Percentiles rank a stretch among this genome's conserved stretches.
These are phyloP conservation scores for Potorous gilbertii DNA, from an alignment of 2,797 vertebrate species.

Conservation along the genomic window DNA sequence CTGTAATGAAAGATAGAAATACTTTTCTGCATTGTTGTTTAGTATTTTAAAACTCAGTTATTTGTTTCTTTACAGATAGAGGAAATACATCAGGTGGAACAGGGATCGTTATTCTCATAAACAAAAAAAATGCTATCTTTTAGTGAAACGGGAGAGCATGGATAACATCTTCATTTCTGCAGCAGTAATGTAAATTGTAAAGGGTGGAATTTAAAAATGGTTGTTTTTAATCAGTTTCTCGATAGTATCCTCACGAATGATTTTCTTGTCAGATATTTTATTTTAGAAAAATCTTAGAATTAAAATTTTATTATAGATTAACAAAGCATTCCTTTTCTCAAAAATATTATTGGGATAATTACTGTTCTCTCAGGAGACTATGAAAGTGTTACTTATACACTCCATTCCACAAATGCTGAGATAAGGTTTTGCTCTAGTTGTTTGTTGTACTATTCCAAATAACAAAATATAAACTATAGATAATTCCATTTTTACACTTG, in stretches of 20 bases:
- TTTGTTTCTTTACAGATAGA: neutral
- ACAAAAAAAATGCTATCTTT: neutral
- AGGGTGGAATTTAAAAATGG: neutral
- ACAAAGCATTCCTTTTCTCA: neutral
- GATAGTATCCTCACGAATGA: neutral
- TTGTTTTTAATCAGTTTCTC: neutral
- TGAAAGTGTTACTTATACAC: neutral
- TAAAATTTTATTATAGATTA: neutral
- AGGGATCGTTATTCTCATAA: neutral
- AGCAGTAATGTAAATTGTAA: constrained; percentile 34
- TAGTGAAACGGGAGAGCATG: neutral
- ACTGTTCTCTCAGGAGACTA: neutral
- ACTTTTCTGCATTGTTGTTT: constrained; percentile 10
- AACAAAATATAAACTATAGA: neutral
- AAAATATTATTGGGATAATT: neutral
- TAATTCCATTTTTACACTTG: neutral
- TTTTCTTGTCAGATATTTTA: constrained; percentile 9
- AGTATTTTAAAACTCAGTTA: neutral
- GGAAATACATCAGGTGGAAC: neutral
- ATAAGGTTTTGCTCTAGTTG: neutral
- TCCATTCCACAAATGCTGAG: neutral
- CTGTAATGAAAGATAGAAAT: constrained; percentile 2
- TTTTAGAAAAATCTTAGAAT: neutral
- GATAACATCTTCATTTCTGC: neutral
- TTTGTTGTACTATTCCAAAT: neutral